These are phyloP conservation scores for Oscheius sp. DNA, from an alignment of 2,888 invertebrate genomes.

Conservation along the genomic window DNA sequence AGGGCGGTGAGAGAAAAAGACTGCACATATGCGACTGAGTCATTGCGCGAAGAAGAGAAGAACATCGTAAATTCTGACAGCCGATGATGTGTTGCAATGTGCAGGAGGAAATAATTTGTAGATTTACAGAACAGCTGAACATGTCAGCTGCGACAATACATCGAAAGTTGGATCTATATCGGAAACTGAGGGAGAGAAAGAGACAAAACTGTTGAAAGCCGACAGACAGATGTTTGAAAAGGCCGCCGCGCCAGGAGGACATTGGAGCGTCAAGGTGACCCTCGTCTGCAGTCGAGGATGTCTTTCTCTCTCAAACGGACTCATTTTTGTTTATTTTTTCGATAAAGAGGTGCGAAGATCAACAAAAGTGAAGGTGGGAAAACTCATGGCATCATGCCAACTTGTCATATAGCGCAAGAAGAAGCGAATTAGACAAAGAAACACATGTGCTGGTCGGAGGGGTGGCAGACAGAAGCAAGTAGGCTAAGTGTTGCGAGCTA, in stretches of 20 bases:
- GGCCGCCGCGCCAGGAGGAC: constrained; percentile 8
- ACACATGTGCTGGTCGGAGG: constrained; percentile 23
- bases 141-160: constrained; percentile 23
- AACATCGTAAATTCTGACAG: background rate
- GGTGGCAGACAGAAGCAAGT: background rate
- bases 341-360: background rate
- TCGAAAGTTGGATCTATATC: no score
- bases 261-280: constrained; percentile 1
- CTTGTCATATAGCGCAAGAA: background rate
- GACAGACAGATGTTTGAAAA: constrained; percentile 27
- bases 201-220: constrained; percentile 25
- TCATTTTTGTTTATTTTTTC: no score
- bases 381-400: background rate
- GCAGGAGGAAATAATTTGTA: background rate
- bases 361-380: background rate
- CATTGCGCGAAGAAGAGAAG: background rate
- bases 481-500: constrained; percentile 30
- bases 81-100: background rate
- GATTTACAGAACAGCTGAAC: constrained; percentile 22
- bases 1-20: no score
- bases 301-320: background rate
- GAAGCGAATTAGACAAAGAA: constrained; percentile 22
- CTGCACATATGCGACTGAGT: no score
- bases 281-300: background rate
- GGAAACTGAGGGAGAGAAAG: no score